Evolutionary conservation across 2,113 vertebrate genomes (phyloP), one percentile per base, ranked within the genome.

Genomic region (Emydura subglobosa): DNA sequence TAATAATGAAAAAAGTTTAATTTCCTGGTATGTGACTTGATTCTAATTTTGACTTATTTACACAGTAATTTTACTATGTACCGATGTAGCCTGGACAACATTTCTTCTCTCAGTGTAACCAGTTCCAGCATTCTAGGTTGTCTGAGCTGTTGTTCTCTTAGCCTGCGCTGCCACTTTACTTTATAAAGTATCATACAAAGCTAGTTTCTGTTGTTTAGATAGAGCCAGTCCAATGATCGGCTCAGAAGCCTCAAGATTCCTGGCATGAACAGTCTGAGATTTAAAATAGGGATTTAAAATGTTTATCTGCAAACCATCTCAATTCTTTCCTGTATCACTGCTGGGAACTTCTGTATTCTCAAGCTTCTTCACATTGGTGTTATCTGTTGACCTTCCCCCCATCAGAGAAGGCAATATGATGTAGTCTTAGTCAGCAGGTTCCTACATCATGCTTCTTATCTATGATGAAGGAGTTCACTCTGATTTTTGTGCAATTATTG

Each of bases 81-180:
- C 13, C 68, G 13, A 0, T 68, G 55, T 49, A 51, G 54, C 53
- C 39, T 10, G 42, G 22, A 6, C 22, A 76, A 25, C 11, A 25
- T 76, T 0, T 50, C 29, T 44, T 50, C 29, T 42, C 42, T 5
- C 21, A 21, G 54, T 24, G 50, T 14, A 42, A 17, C 55, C 22
- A 44, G 0, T 14, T 82, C 4, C 8, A 50, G 0, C 16, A 59
- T 83, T 2, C 44, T 83, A 54, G 24, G 11, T 22, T 44, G 24
- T 76, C 22, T 14, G 42, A 47, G 10, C 42, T 76, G 42, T 74
- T 74, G 39, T 76, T 76, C 21, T 27, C 5, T 76, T 76, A 76
- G 42, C 42, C 24, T 44, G 39, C 39, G 3, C 0, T 0, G 61
- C 16, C 0, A 0, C 22, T 79, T 31, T 24, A 3, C 27, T 31